phyloP scores from a whole-genome alignment of 2,797 vertebrate species.

The Falco rusticolus region DNA sequence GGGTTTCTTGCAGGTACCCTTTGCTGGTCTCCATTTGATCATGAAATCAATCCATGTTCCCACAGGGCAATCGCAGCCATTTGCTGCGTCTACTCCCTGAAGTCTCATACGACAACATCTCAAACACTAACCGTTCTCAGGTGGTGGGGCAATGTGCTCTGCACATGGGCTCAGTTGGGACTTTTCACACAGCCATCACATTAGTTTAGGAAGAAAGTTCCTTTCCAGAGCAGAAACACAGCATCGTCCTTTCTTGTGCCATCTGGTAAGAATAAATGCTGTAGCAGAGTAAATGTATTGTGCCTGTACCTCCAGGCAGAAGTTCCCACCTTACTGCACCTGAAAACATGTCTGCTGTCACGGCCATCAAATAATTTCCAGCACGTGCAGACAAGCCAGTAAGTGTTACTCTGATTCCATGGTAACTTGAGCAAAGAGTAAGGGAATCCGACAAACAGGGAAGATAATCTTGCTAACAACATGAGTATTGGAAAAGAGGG shows the following conservation, averaged over 20 bases:
- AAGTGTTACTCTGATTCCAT: neutral
- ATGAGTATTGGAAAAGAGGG: neutral
- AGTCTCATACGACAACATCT: neutral
- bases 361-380: neutral
- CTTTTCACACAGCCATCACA: conserved; percentile 10
- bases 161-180: neutral
- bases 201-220: conserved; percentile 6
- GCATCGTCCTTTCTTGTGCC: neutral
- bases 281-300: neutral
- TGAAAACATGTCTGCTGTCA: conserved; percentile 17
- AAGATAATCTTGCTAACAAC: neutral
- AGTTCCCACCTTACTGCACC: conserved; percentile 22
- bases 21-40: neutral
- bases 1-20: neutral
- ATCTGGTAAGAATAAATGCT: conserved; percentile 31
- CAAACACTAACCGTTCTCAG: neutral
- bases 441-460: neutral
- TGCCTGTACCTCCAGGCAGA: neutral
- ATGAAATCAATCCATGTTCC: neutral
- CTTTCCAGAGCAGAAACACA: neutral
- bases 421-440: neutral
- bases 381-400: neutral
- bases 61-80: neutral
- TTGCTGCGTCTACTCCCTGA: neutral
- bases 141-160: neutral